Conservation (phyloP, 2,888 invertebrate genomes). For the Drosophila greeni region DNA sequence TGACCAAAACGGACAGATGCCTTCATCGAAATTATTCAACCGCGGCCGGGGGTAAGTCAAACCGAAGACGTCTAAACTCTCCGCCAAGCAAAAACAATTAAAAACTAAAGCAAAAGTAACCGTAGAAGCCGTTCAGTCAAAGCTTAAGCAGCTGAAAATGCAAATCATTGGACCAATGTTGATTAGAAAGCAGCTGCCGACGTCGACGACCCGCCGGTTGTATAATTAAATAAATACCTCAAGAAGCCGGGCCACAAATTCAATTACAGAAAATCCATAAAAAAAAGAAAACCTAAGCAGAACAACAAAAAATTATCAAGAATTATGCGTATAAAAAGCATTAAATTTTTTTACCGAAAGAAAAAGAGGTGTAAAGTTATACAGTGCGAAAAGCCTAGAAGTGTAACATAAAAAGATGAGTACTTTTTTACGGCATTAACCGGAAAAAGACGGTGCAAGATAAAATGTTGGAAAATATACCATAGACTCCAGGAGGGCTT, state of each 20-base stretch:
- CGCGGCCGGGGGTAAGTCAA: slow-evolving; percentile 10
- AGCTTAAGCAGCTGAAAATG: slow-evolving; percentile 64
- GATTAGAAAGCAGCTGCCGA: slow-evolving; percentile 42
- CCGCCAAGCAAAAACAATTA: slow-evolving; percentile 44
- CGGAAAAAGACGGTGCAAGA: slow-evolving; percentile 59
- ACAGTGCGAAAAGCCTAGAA: slow-evolving; percentile 34
- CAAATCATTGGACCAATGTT: slow-evolving; percentile 58
- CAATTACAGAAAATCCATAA: slow-evolving; percentile 55
- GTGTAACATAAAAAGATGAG: slow-evolving; percentile 47
- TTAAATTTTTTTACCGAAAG: slow-evolving; percentile 48
- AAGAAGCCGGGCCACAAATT: slow-evolving; percentile 60
- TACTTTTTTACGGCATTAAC: slow-evolving; percentile 56
- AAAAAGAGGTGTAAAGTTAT: slow-evolving; percentile 54
- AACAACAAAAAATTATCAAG: slow-evolving; percentile 28
- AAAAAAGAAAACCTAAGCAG: slow-evolving; percentile 1
- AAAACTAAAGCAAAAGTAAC: slow-evolving; percentile 29
- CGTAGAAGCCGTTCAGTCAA: slow-evolving; percentile 15
- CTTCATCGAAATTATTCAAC: slow-evolving; percentile 36
- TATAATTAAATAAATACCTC: slow-evolving; percentile 67
- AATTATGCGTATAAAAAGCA: slow-evolving; percentile 30
- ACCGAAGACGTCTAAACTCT: slow-evolving; percentile 8
- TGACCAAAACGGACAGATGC: slow-evolving; percentile 33
- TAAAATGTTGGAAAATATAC: slow-evolving; percentile 13
- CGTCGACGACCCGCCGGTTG: slow-evolving; percentile 15
- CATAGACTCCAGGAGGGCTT: background rate